Conservation (phyloP, 2,888 invertebrate genomes). For the Eupithecia vulgata region DNA sequence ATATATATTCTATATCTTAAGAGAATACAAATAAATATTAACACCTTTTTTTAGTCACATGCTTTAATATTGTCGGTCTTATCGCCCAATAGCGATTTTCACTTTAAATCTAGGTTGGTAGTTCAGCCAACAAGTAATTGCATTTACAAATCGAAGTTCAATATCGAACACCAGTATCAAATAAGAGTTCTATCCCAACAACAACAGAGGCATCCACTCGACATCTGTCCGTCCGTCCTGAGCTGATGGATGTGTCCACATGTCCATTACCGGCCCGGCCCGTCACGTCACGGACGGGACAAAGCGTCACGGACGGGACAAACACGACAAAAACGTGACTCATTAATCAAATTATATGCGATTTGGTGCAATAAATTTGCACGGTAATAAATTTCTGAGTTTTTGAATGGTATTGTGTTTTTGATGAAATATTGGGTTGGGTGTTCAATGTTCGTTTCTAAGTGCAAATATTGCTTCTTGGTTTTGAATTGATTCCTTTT, state of each 20-base stretch:
- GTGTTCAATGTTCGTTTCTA: slow-evolving; percentile 17
- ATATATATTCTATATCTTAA: too few relatives aligned
- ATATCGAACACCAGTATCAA: background rate
- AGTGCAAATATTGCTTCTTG: slow-evolving; percentile 23
- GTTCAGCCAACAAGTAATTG: background rate
- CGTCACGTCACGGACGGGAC: slow-evolving; percentile 21
- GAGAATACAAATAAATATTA: too few relatives aligned
- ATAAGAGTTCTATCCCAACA: slow-evolving; percentile 1
- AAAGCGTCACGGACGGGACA: slow-evolving; percentile 34
- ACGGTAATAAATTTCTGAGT: slow-evolving; percentile 52
- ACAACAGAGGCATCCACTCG: slow-evolving; percentile 23
- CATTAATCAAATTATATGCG: slow-evolving; percentile 77
- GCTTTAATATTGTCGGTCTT: too few relatives aligned
- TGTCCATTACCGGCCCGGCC: slow-evolving; percentile 73
- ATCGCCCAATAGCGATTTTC: background rate
- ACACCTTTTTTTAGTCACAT: too few relatives aligned
- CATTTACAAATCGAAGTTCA: background rate
- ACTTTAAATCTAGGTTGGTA: background rate
- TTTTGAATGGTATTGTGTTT: slow-evolving; percentile 44
- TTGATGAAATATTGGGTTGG: slow-evolving; percentile 37
- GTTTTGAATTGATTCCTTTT: slow-evolving; percentile 9
- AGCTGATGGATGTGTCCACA: slow-evolving; percentile 66
- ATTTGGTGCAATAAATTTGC: slow-evolving; percentile 61
- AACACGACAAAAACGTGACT: slow-evolving; percentile 57
- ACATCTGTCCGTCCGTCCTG: slow-evolving; percentile 48